Evolutionary conservation across 2,888 invertebrate genomes (phyloP), one percentile per base, ranked within the genome.

Genomic region (Mythimna vitellina): DNA sequence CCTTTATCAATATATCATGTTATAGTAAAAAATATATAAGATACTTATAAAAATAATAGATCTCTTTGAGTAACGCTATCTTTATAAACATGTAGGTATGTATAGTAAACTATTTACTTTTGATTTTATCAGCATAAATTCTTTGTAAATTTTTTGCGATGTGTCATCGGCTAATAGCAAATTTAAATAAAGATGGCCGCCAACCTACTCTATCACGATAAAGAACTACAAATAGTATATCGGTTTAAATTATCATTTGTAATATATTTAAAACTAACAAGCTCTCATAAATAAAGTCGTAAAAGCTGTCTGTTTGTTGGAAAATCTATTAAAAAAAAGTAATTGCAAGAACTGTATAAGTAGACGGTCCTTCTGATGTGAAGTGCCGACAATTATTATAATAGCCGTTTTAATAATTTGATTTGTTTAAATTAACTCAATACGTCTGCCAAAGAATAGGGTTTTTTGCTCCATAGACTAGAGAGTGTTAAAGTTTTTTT

Each of bases 401-500:
- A 81, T 62, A 29, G 46, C 17, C 46, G 6, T 64, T 58, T 60
- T 66, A 32, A 60, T 78, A 0, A 49, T 60, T 60, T 71, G 66
- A 81, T 77, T 64, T 81, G 65, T 66, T 66, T 66, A 66, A 61
- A 77, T 72, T 70, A 64, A 71, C 66, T 72, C 29, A 65, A 64
- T 71, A 76, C 56, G 60, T 66, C 63, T 67, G 63, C 66, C 56
- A 66, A 66, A 67, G 64, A 51, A 65, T 65, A 53, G 46, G 7
- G 9, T n/a, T 51, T 80, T 70, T 60, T 67, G 58, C 29, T 35
- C 10, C 29, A 58, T 70, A 63, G 35, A 35, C 35, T 1, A 35
- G 54, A 64, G 29, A 66, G 46, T 64, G 58, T 65, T 12, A 42
- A n/a, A 38, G 57, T 65, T 78, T 77, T 77, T 80, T 64, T 61